Base-by-base conservation (phyloP, 2,797 vertebrate species). In the Argya squamiceps region DNA sequence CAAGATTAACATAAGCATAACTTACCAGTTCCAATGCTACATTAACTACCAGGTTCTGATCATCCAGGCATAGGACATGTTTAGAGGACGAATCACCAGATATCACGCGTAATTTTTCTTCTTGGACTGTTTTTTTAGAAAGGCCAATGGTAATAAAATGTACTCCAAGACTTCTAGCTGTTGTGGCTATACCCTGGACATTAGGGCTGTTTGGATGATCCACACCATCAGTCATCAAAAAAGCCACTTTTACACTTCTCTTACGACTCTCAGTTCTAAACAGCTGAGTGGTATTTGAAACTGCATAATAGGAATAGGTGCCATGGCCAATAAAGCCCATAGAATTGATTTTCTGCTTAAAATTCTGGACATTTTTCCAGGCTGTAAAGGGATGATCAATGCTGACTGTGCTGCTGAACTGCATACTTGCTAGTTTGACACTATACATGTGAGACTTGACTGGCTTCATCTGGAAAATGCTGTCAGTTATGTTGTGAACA, bases 151-250 rank as follows among this genome's bases (percentile, higher is more conserved):
- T 95, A 64, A 99, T 98, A 92, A 99, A 97, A 68, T 97, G 98
- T 83, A 99, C 98, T 60, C 98, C 98, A 47, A 98, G 97, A 92
- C 85, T 93, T 95, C 98, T 99, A 91, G 99, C 98, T 44, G 98
- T 97, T 2, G 97, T 83, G 2, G 98, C 98, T 16, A 98, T 98
- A 9, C 92, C 80, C 32, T 98, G 93, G 69, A 98, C 93, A 47
- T 98, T 96, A 22, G 99, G 99, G 95, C 97, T 99, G 60, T 98
- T 98, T 3, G 99, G 99, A 84, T 99, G 99, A 91, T 99, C 98
- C 2, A 98, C 96, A 46, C 98, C 99, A 50, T 99, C 98, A 0
- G 99, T 99, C 98, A 99, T 98, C 82, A 99, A 97, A 97, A 99
- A 96, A 11, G 94, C 98, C 14, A 99, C 98, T 92, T 98, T 98